Percentiles rank a stretch among this genome's conserved stretches.
Evolutionary conservation across 2,888 invertebrate genomes (phyloP).

Genomic region (Craniophora ligustri): DNA sequence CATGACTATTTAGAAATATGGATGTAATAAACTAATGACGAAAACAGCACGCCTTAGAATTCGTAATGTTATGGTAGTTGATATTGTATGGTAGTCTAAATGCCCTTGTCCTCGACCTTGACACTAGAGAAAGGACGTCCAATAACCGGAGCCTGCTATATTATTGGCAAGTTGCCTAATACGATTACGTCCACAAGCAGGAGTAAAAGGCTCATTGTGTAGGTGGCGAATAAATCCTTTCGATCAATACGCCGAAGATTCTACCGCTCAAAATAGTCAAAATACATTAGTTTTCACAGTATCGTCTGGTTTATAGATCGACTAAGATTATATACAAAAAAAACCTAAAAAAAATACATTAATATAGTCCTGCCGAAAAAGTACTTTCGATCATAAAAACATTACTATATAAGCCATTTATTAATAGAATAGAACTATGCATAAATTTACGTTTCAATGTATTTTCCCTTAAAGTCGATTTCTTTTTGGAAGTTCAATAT

Average conservation of each 20-base stretch:
- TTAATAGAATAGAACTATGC: too few species aligned
- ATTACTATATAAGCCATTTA: too few species aligned
- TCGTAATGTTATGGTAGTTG: conserved; percentile 10
- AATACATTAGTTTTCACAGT: conserved; percentile 9
- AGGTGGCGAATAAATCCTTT: conserved; percentile 33
- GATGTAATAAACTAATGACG: conserved; percentile 3
- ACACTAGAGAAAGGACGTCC: conserved; percentile 53
- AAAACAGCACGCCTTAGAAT: neutral
- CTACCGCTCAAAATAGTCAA: conserved; percentile 13
- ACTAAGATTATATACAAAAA: neutral
- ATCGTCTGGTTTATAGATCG: neutral
- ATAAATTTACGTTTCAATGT: too few species aligned
- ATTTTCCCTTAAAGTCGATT: too few species aligned
- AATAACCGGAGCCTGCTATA: conserved; percentile 53
- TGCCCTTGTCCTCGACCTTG: conserved; percentile 57
- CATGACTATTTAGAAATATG: neutral
- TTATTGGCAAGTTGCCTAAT: conserved; percentile 68
- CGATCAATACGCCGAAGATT: conserved; percentile 42
- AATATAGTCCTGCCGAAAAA: too few species aligned
- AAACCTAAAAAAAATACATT: too few species aligned
- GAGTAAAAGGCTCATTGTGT: conserved; percentile 45
- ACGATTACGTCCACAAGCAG: conserved; percentile 55
- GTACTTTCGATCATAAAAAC: too few species aligned
- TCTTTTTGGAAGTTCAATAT: neutral
- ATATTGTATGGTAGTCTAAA: conserved; percentile 7